Conservation (phyloP, 1,140 invertebrate genomes). For the Micrasema longulum region DNA sequence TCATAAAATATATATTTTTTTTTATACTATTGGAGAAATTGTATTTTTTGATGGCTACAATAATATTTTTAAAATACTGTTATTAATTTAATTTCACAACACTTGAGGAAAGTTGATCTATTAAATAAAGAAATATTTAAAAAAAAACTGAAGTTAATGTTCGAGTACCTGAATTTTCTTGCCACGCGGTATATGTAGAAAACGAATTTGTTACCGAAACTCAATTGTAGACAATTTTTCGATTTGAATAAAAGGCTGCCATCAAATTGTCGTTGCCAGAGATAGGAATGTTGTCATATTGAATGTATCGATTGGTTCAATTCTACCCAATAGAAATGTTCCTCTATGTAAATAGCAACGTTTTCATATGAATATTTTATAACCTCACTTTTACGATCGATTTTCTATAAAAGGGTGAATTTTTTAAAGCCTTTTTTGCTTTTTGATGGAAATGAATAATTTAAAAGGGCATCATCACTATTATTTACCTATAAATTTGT, state of each 20-base stretch:
- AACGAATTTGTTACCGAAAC: constrained; percentile 55
- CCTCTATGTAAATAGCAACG: constrained; percentile 36
- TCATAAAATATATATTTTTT: too few relatives aligned
- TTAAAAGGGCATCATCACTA: too few relatives aligned
- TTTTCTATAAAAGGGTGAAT: constrained; percentile 45
- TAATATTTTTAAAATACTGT: too few relatives aligned
- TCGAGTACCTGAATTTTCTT: neutral
- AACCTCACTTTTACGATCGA: constrained; percentile 39
- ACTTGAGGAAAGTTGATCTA: too few relatives aligned
- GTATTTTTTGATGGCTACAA: too few relatives aligned
- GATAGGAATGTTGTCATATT: constrained; percentile 47
- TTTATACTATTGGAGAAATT: too few relatives aligned
- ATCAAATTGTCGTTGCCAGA: constrained; percentile 54
- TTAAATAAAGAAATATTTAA: neutral
- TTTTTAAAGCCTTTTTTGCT: constrained; percentile 23
- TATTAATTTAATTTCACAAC: too few relatives aligned
- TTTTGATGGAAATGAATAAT: too few relatives aligned
- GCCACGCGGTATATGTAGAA: constrained; percentile 27
- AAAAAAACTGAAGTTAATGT: neutral
- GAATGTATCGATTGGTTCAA: constrained; percentile 37
- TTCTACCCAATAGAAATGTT: constrained; percentile 36
- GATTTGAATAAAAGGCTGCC: constrained; percentile 55
- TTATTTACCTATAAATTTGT: too few relatives aligned
- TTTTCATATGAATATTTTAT: constrained; percentile 39
- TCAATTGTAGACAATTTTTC: constrained; percentile 56